Evolutionary conservation across 1,140 invertebrate species (phyloP).

Genomic region (Microplitis mediator): DNA sequence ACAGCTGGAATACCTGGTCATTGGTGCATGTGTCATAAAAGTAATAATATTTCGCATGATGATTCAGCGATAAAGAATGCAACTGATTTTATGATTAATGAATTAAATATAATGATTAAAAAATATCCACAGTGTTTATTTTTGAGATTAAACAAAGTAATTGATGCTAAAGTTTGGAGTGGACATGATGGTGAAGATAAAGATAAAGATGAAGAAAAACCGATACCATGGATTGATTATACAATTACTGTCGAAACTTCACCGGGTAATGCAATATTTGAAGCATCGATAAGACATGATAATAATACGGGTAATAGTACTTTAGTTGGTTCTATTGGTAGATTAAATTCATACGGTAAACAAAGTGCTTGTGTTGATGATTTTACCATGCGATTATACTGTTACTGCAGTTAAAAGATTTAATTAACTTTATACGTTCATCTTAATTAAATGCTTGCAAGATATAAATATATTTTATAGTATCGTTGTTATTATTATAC

Average conservation of each 20-base stretch:
- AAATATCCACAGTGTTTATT: slow-evolving; percentile 67
- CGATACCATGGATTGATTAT: slow-evolving; percentile 64
- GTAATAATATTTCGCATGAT: slow-evolving; percentile 61
- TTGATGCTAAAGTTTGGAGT: slow-evolving; percentile 63
- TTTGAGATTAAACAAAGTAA: slow-evolving; percentile 63
- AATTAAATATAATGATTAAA: slow-evolving; percentile 70
- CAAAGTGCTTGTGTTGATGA: slow-evolving; percentile 80
- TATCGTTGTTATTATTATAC: neutral
- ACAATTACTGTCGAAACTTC: slow-evolving; percentile 70
- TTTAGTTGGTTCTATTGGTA: slow-evolving; percentile 70
- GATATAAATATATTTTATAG: slow-evolving; percentile 37
- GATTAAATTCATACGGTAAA: slow-evolving; percentile 81
- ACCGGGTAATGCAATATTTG: slow-evolving; percentile 77
- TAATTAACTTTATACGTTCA: neutral
- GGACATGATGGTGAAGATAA: slow-evolving; percentile 54
- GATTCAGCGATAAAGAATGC: slow-evolving; percentile 61
- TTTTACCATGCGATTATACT: slow-evolving; percentile 77
- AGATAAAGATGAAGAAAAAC: slow-evolving; percentile 52
- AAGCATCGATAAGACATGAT: slow-evolving; percentile 68
- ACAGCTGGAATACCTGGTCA: slow-evolving; percentile 77
- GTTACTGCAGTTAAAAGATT: slow-evolving; percentile 66
- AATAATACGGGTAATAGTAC: slow-evolving; percentile 57
- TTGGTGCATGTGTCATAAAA: slow-evolving; percentile 83
- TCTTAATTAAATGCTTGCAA: slow-evolving; percentile 19
- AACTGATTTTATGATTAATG: slow-evolving; percentile 64